These are phyloP conservation scores for Lepeophtheirus salmonis DNA, from an alignment of 1,140 invertebrate genomes.

Conservation along the genomic window DNA sequence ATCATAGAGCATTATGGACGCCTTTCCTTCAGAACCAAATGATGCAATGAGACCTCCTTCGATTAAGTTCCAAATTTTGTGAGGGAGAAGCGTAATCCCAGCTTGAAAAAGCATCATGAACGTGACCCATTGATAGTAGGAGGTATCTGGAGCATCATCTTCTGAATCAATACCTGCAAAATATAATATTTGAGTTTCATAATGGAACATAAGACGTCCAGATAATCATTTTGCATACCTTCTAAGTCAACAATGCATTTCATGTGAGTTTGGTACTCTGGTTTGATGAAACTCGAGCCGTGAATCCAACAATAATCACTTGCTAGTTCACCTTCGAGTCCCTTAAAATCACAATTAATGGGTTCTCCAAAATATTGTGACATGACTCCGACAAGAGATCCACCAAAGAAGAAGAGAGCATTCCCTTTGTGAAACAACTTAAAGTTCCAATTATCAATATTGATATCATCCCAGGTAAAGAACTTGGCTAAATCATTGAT, in stretches of 20 bases:
- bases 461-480: slow-evolving; percentile 18
- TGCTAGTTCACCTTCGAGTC: slow-evolving; percentile 9
- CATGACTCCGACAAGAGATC: slow-evolving; percentile 10
- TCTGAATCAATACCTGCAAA: not conserved
- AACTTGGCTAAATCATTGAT: slow-evolving; percentile 14
- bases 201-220: no score
- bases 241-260: slow-evolving; percentile 16
- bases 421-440: slow-evolving; percentile 14
- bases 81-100: slow-evolving; percentile 5
- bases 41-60: slow-evolving; percentile 9
- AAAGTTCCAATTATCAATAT: slow-evolving; percentile 18
- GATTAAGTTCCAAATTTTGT: slow-evolving; percentile 13
- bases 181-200: not conserved
- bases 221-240: not conserved
- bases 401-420: slow-evolving; percentile 7
- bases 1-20: slow-evolving; percentile 7
- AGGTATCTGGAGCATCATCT: slow-evolving; percentile 14
- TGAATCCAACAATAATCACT: slow-evolving; percentile 19
- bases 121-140: slow-evolving; percentile 16
- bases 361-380: slow-evolving; percentile 19
- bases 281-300: slow-evolving; percentile 10
- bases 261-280: slow-evolving; percentile 14
- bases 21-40: slow-evolving; percentile 12
- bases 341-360: slow-evolving; percentile 17
- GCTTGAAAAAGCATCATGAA: slow-evolving; percentile 16